A percentile compares a stretch with the other conserved stretches of the same genome.
These are phyloP conservation scores for Protobothrops mucrosquamatus DNA, from an alignment of 2,113 vertebrate genomes.

Conservation along the genomic window DNA sequence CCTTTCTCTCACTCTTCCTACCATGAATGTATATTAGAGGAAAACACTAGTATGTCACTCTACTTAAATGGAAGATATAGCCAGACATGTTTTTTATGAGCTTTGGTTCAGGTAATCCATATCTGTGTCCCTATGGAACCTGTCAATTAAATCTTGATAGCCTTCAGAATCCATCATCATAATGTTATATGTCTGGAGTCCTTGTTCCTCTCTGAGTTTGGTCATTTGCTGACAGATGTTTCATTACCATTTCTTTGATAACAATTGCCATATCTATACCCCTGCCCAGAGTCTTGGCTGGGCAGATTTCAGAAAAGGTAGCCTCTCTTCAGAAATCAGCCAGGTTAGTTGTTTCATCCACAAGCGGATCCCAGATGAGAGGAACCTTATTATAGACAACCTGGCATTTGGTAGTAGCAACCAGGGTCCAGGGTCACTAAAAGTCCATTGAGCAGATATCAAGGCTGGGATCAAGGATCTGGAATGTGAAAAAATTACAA, in stretches of 20 bases:
- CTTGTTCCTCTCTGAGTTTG: background rate
- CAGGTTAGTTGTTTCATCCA: background rate
- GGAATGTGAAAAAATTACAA: background rate
- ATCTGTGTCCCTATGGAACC: background rate
- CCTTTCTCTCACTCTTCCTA: background rate
- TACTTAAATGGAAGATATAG: background rate
- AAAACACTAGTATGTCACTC: background rate
- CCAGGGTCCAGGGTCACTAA: background rate
- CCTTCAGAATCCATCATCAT: background rate
- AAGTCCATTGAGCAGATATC: background rate
- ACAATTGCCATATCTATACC: background rate
- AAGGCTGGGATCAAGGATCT: background rate
- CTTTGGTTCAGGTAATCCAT: background rate
- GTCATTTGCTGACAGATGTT: background rate
- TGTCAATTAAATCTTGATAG: background rate
- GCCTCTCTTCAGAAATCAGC: background rate
- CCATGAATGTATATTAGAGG: background rate
- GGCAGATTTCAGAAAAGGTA: background rate
- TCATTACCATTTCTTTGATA: background rate
- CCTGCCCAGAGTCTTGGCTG: background rate
- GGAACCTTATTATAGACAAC: background rate
- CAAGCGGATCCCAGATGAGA: background rate
- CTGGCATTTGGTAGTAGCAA: background rate
- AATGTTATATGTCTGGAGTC: background rate
- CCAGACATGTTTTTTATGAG: background rate